These are phyloP conservation scores for Scomber scombrus DNA, from an alignment of 2,113 vertebrate genomes.

Conservation along the genomic window DNA sequence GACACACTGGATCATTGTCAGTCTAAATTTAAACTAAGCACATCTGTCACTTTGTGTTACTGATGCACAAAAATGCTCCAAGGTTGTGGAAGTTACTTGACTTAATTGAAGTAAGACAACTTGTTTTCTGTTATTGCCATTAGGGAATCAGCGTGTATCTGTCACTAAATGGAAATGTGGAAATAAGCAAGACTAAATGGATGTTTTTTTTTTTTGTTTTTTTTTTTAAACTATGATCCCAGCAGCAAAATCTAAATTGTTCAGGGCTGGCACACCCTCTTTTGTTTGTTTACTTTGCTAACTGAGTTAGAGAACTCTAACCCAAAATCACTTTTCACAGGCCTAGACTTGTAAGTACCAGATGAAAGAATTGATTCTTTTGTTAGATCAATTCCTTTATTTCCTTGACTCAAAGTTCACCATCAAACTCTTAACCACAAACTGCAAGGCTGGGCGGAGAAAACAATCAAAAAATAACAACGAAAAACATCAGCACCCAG, in stretches of 20 bases:
- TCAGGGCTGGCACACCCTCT: slow-evolving; percentile 6
- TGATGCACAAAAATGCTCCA: slow-evolving; percentile 54
- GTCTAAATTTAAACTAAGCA: slow-evolving; percentile 76
- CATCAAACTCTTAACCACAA: slow-evolving; percentile 66
- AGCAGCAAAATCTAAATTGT: slow-evolving; percentile 12
- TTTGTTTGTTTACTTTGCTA: slow-evolving; percentile 57
- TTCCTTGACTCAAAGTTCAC: slow-evolving; percentile 72
- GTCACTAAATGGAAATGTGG: slow-evolving; percentile 49
- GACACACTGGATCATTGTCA: slow-evolving; percentile 61
- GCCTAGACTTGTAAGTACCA: slow-evolving; percentile 69
- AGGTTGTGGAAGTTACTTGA: slow-evolving; percentile 68
- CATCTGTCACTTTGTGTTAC: slow-evolving; percentile 64
- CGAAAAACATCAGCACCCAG: slow-evolving; percentile 46
- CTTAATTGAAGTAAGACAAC: slow-evolving; percentile 65
- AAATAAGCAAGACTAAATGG: slow-evolving; percentile 37
- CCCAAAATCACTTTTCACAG: slow-evolving; percentile 56
- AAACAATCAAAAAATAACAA: slow-evolving; percentile 75
- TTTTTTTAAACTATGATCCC: not conserved
- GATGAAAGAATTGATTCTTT: slow-evolving; percentile 70
- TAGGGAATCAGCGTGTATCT: slow-evolving; percentile 50
- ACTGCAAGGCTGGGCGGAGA: slow-evolving; percentile 43
- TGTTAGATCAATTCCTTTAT: slow-evolving; percentile 68
- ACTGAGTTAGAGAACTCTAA: slow-evolving; percentile 49
- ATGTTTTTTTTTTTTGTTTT: slow-evolving; percentile 8
- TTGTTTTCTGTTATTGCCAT: slow-evolving; percentile 60